Conservation (phyloP, 2,797 vertebrate species). For the Carcharodon carcharias region DNA sequence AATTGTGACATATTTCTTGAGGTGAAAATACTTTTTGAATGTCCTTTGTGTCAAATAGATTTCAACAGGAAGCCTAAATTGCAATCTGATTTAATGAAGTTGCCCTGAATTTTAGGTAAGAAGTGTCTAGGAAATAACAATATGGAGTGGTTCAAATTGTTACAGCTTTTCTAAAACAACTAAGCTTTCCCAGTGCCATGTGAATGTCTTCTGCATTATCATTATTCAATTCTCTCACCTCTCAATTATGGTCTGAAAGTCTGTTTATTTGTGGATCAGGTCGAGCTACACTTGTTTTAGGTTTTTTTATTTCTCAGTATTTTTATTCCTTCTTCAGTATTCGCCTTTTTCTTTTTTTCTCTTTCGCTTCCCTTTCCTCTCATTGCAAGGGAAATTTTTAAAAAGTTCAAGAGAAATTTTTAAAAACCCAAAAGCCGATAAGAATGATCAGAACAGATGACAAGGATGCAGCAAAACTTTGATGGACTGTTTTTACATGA, state of each 20-base stretch:
- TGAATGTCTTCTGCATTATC: too few relatives aligned
- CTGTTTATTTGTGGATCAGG: neutral
- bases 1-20: neutral
- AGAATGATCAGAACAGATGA: neutral
- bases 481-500: neutral
- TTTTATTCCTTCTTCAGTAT: neutral
- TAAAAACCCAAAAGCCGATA: neutral
- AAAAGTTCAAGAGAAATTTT: neutral
- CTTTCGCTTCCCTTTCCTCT: neutral
- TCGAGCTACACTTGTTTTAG: neutral
- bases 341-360: neutral
- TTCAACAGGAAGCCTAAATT: neutral
- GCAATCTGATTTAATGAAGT: neutral
- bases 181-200: neutral
- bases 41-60: neutral
- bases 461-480: neutral
- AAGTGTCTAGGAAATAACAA: neutral
- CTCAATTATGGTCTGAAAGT: neutral
- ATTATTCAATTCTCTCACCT: neutral
- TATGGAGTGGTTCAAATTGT: neutral
- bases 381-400: neutral
- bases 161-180: neutral
- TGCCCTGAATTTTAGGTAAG: neutral
- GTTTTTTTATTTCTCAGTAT: neutral
- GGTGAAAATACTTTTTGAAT: neutral